Base-by-base conservation (phyloP, 2,888 invertebrate species). In the Carterocephalus palaemon region DNA sequence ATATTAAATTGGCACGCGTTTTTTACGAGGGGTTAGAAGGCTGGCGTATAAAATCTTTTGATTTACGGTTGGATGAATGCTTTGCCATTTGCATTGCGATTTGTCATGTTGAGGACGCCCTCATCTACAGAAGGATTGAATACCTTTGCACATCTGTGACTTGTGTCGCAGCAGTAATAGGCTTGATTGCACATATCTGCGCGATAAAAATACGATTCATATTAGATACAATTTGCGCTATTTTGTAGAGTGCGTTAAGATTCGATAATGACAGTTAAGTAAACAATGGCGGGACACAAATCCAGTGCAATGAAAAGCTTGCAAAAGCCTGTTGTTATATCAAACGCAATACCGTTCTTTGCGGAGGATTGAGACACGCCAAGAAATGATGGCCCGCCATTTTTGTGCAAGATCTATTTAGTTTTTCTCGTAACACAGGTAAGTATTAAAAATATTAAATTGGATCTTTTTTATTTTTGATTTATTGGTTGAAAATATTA, bases 301-400 rank as follows among this genome's bases (percentile, higher is more conserved):
- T 20, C 8, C 15, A 32, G 10, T 32, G 23, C 19, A 42, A 42
- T 34, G 28, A 42, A 31, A 23, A 24, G 20, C 24, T 41, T 42
- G 34, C 42, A 42, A 42, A 42, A 34, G 19, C 13, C 6, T 26
- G 42, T 34, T 34, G 34, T 42, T 42, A 42, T 42, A 28, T 42
- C 42, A 34, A 42, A 9, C 34, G 41, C 41, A 41, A 41, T 41
- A 33, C 32, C 23, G 31, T 31, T 24, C 33, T 33, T 41, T 41
- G 24, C 41, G 41, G 13, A 41, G 33, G 24, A 41, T 41, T 41
- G 41, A 33, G 41, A 41, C 41, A 41, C 23, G 31, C 12, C 22
- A 13, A 41, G 41, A 41, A 41, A 41, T 41, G 41, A 41, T 41
- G 32, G 13, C 23, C 20, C 24, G 33, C 10, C 32, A 24, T 33